Conservation (phyloP, 2,888 invertebrate species). For the Cataglyphis albicans region DNA sequence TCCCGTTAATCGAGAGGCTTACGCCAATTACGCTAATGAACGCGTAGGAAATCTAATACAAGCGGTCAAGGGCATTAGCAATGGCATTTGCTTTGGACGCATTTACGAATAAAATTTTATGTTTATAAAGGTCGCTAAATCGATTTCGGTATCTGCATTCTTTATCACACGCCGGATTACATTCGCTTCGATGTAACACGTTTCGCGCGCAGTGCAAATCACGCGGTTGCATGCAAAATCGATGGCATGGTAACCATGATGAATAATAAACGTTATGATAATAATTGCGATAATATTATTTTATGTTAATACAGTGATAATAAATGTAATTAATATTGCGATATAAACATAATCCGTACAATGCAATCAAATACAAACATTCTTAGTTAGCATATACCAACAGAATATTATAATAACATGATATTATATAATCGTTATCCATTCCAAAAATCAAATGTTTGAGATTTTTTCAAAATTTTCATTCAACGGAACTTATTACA, state of each 20-base stretch:
- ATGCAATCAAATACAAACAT: constrained; percentile 12
- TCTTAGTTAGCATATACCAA: neutral
- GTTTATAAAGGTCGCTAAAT: constrained; percentile 14
- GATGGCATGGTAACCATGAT: constrained; percentile 17
- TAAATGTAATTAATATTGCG: constrained; percentile 48
- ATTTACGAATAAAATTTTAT: constrained; percentile 43
- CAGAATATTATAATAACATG: constrained; percentile 1
- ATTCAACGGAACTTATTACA: neutral
- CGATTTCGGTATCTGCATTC: constrained; percentile 31
- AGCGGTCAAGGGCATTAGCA: constrained; percentile 61
- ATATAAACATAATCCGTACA: constrained; percentile 18
- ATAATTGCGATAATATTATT: constrained; percentile 45
- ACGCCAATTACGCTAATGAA: constrained; percentile 72
- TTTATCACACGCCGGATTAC: constrained; percentile 38
- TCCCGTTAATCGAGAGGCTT: constrained; percentile 72
- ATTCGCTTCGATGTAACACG: constrained; percentile 19
- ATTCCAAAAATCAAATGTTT: neutral
- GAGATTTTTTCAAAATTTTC: neutral
- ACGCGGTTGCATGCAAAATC: constrained; percentile 20
- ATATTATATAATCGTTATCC: neutral
- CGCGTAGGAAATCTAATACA: constrained; percentile 45
- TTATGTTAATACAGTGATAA: constrained; percentile 37
- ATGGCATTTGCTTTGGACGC: constrained; percentile 47
- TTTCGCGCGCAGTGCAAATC: constrained; percentile 15
- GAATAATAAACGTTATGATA: constrained; percentile 52